phyloP scores from a whole-genome alignment of 1,140 invertebrate genomes.

The Araneus ventricosus region DNA sequence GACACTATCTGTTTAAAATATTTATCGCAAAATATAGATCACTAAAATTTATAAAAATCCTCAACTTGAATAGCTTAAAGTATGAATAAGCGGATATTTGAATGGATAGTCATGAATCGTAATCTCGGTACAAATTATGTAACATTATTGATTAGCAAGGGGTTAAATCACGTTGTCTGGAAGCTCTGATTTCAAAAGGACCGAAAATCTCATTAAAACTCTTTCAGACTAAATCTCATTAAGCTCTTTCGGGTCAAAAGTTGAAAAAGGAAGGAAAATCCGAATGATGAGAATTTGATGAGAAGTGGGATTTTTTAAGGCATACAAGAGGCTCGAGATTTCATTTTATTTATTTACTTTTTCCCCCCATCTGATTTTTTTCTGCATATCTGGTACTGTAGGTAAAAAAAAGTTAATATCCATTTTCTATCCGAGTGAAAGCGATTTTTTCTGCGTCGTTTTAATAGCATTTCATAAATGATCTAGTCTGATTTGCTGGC shows the following conservation, averaged over 20 bases:
- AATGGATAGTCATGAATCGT: background rate
- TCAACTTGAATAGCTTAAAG: background rate
- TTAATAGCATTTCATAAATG: background rate
- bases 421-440: background rate
- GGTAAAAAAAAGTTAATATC: background rate
- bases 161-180: background rate
- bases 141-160: background rate
- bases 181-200: background rate
- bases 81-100: background rate
- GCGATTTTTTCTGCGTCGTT: background rate
- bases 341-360: too few relatives aligned
- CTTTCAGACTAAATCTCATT: background rate
- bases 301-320: background rate
- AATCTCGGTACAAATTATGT: background rate
- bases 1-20: too few relatives aligned
- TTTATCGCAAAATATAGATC: too few relatives aligned
- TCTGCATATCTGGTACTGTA: background rate
- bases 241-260: background rate
- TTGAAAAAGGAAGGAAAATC: background rate
- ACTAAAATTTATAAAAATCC: too few relatives aligned
- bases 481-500: background rate
- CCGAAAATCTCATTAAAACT: background rate
- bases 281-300: slow-evolving; percentile 14
- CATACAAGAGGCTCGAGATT: background rate
- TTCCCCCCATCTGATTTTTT: background rate